phyloP scores from a whole-genome alignment of 2,888 invertebrate species.

The Melikaiella ostensackeni region DNA sequence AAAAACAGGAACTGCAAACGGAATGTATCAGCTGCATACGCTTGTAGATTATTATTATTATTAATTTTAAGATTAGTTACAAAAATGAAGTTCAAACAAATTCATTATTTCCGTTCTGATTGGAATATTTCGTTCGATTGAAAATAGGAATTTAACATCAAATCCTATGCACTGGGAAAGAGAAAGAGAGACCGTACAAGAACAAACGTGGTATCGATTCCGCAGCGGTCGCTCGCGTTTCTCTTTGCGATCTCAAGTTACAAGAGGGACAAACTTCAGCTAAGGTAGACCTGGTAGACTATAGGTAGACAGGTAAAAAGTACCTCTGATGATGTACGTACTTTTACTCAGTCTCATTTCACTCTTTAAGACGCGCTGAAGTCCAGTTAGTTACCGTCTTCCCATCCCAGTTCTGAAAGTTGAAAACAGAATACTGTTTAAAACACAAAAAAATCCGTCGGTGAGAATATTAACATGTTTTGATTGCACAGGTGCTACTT shows the following conservation, averaged over 20 bases:
- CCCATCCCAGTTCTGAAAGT: not conserved
- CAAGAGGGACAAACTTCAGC: conserved; percentile 52
- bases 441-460: not conserved
- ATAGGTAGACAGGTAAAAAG: conserved; percentile 26
- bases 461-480: conserved; percentile 3
- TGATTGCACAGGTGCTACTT: conserved; percentile 9
- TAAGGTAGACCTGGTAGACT: conserved; percentile 21
- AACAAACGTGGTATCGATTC: conserved; percentile 72
- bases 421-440: not conserved
- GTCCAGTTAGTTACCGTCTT: conserved; percentile 3
- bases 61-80: no score
- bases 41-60: no score
- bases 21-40: no score
- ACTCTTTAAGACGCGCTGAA: not conserved
- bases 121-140: not conserved
- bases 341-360: conserved; percentile 28
- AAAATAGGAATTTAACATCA: not conserved
- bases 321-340: conserved; percentile 7
- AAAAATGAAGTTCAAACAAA: not conserved
- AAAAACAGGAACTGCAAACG: no score
- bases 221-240: conserved; percentile 64
- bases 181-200: conserved; percentile 71
- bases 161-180: conserved; percentile 32
- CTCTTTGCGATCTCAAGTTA: conserved; percentile 70
- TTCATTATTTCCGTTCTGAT: not conserved